A percentile compares a stretch with the other conserved stretches of the same genome.
Conservation (phyloP, 2,797 vertebrate species). For the Coracias cyanogaster region DNA sequence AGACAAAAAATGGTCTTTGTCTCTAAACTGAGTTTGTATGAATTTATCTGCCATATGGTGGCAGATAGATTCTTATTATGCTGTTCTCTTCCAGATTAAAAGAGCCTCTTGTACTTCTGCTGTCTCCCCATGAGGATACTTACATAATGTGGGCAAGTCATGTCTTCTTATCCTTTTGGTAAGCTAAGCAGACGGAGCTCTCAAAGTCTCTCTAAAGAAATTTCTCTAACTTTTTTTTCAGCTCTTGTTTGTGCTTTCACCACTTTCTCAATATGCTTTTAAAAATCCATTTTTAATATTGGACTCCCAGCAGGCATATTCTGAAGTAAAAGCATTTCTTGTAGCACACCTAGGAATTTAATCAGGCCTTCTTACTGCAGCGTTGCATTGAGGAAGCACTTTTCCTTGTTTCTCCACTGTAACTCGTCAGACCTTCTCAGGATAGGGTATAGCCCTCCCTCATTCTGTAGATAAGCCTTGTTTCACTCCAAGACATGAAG, state of each 20-base stretch:
- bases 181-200: neutral
- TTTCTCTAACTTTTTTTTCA: neutral
- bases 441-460: neutral
- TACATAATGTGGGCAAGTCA: conserved; percentile 17
- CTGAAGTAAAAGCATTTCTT: neutral
- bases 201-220: neutral
- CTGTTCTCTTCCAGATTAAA: conserved; percentile 11
- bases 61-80: neutral
- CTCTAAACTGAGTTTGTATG: conserved; percentile 2
- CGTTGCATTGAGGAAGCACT: neutral
- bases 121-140: conserved; percentile 14
- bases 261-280: neutral
- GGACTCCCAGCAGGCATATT: neutral
- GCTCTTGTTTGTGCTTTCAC: neutral
- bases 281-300: neutral
- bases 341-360: neutral
- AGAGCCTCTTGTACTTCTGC: neutral
- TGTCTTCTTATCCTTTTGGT: conserved; percentile 25
- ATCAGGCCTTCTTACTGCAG: neutral
- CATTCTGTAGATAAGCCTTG: neutral
- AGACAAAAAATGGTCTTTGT: neutral
- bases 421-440: neutral
- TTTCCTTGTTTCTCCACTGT: neutral
- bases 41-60: neutral
- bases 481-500: neutral